Evolutionary conservation across 2,888 invertebrate species (phyloP).

Genomic region (Calameuta idolon): DNA sequence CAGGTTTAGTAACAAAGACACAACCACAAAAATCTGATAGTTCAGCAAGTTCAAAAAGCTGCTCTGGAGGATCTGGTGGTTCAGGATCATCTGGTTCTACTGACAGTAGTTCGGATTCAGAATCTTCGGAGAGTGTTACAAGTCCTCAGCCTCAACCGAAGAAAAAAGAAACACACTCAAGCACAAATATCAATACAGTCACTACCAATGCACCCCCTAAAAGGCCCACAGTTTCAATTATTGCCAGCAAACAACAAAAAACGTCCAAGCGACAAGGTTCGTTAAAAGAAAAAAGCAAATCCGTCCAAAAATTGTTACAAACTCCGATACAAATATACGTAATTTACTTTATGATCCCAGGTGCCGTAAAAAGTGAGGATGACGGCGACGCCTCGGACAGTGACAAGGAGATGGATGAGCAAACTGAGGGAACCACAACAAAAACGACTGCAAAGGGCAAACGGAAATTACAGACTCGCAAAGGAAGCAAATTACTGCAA

Average conservation of each 20-base stretch:
- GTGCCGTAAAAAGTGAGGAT: constrained; percentile 57
- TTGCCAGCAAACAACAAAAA: constrained; percentile 61
- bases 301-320: not conserved
- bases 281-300: not conserved
- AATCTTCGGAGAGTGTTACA: constrained; percentile 72
- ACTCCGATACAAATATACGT: not conserved
- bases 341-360: constrained; percentile 21
- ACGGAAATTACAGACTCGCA: constrained; percentile 55
- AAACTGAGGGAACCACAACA: constrained; percentile 40
- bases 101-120: constrained; percentile 74
- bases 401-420: constrained; percentile 60
- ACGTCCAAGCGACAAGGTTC: constrained; percentile 57
- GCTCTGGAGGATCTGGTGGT: constrained; percentile 73
- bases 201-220: constrained; percentile 46
- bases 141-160: constrained; percentile 64
- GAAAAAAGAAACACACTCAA: constrained; percentile 57
- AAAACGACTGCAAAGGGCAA: constrained; percentile 56
- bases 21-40: constrained; percentile 72
- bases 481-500: constrained; percentile 57
- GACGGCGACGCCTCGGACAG: constrained; percentile 61
- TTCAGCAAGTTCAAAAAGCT: constrained; percentile 75
- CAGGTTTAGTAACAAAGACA: constrained; percentile 53
- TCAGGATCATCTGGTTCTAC: constrained; percentile 77
- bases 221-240: constrained; percentile 54
- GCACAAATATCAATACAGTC: constrained; percentile 25